These are phyloP conservation scores for Andrena minutula DNA, from an alignment of 2,888 invertebrate species.

Conservation along the genomic window DNA sequence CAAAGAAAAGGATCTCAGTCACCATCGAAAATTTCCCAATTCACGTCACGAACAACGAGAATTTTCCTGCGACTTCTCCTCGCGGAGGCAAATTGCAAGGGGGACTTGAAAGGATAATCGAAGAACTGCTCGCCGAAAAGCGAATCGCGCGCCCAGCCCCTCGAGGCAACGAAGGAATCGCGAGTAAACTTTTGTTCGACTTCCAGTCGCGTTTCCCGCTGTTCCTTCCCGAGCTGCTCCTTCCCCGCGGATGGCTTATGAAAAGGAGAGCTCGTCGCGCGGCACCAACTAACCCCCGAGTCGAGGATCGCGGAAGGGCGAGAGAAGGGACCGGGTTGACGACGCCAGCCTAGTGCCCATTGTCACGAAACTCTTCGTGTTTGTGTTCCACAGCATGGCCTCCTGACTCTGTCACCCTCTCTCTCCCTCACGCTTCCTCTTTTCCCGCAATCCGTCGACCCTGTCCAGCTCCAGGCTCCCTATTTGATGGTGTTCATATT, in stretches of 20 bases:
- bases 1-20: no score
- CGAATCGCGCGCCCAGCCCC: slow-evolving; percentile 3
- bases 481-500: slow-evolving; percentile 45
- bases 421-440: neutral
- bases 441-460: slow-evolving; percentile 8
- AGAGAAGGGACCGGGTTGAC: neutral
- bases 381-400: slow-evolving; percentile 33
- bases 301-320: slow-evolving; percentile 17
- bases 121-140: neutral
- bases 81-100: slow-evolving; percentile 1
- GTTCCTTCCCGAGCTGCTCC: slow-evolving; percentile 7
- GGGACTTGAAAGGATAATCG: no score
- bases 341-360: slow-evolving; percentile 27
- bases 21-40: no score
- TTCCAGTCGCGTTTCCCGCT: slow-evolving; percentile 9
- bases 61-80: neutral
- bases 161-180: slow-evolving; percentile 7
- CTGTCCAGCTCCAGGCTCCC: slow-evolving; percentile 33
- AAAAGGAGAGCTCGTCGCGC: slow-evolving; percentile 15
- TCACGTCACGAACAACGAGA: no score
- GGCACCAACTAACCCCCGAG: slow-evolving; percentile 12
- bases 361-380: slow-evolving; percentile 44
- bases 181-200: slow-evolving; percentile 28
- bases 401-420: neutral
- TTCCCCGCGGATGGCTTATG: slow-evolving; percentile 15